Conservation (phyloP, 2,113 vertebrate genomes). For the Sphyrna mokarran region DNA sequence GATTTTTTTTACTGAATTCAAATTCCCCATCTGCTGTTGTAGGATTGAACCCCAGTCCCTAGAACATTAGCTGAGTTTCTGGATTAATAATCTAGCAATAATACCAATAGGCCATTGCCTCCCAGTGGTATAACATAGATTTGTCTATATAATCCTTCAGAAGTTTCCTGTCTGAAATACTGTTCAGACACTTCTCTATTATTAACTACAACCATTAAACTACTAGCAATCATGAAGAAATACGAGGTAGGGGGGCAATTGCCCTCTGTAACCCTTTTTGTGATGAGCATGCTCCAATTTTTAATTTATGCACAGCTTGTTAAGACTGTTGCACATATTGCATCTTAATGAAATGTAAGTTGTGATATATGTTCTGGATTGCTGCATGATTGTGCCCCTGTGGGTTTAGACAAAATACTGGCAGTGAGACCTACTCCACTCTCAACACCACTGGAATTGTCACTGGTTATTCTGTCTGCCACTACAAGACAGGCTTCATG, state of each 20-base stretch:
- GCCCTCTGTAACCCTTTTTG: neutral
- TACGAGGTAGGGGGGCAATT: neutral
- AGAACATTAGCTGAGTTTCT: too few species aligned
- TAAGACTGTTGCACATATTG: too few species aligned
- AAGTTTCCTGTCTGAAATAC: neutral
- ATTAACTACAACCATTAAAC: neutral
- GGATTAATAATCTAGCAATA: too few species aligned
- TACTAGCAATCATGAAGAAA: neutral
- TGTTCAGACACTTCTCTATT: neutral
- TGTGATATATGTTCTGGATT: too few species aligned
- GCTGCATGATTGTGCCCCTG: too few species aligned
- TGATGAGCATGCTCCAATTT: neutral
- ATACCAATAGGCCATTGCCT: too few species aligned
- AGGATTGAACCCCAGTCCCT: too few species aligned
- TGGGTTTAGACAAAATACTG: too few species aligned
- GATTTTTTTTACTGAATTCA: too few species aligned
- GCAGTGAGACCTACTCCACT: neutral
- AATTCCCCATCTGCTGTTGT: too few species aligned
- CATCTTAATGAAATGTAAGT: too few species aligned
- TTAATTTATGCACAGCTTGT: too few species aligned
- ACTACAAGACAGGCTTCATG: neutral
- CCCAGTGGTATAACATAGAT: neutral
- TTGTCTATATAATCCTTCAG: neutral
- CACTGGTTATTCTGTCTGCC: neutral
- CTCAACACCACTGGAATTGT: neutral